Evolutionary conservation across 2,888 invertebrate genomes (phyloP), one percentile per base, ranked within the genome.

Genomic region (Caenorhabditis imperialis): DNA sequence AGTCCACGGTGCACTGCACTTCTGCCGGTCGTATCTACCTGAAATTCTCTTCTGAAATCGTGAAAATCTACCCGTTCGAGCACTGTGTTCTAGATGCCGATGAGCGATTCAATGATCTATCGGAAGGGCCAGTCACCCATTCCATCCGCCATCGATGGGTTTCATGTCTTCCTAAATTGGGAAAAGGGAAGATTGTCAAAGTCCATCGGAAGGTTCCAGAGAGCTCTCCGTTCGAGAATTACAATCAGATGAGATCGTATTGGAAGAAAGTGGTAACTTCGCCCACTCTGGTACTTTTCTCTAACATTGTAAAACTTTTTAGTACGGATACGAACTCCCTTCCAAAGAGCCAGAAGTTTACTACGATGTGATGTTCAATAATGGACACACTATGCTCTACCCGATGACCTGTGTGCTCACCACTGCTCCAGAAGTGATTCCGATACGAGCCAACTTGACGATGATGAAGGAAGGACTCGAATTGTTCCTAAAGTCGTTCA

Each of bases 321-420:
- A 67, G 62, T 62, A 67, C 25, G 74, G 74, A 10, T 74, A 74
- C 40, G 50, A 62, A 12, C 61, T 74, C 12, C 73, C 73, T 5
- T 20, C 38, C 0, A 23, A 53, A 2, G 73, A 65, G 23, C 73
- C 73, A 16, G 58, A 60, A 48, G 65, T 73, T 8, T 73, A 65
- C 30, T 65, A 60, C 35, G 73, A 73, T 27, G 33, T 73, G 2
- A 6, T 54, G 1, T 73, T 73, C 18, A 38, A 65, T 12, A 61
- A 61, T 20, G 55, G 50, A 0, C 44, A 73, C 22, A 37, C 47
- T 3, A 60, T 73, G 60, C 37, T 73, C 33, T 69, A 72, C 53
- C 72, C 72, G 16, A 40, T 58, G n/a, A 63, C 45, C 38, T 72
- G 72, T 47, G 63, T 72, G 20, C 51, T 72, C 20, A 63, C 53